Base-by-base conservation (phyloP, 2,888 invertebrate species). In the Drosophila falleni region DNA sequence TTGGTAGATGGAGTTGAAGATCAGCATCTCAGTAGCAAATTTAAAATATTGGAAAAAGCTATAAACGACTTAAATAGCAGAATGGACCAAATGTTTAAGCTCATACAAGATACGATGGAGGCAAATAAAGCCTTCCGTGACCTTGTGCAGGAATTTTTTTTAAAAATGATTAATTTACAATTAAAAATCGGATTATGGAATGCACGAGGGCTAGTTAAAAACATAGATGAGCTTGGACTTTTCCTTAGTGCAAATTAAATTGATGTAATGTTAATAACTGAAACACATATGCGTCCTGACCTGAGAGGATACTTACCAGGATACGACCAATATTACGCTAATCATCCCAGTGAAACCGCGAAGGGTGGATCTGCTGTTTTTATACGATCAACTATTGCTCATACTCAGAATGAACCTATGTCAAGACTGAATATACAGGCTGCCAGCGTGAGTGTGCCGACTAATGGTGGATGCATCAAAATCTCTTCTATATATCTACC, bases 171-270 rank as follows among this genome's bases (percentile, higher is more conserved):
- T 1, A 35, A 46, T 1, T 0, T 13, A 31, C 23, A 11, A 6
- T 13, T 63, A 39, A 69, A 60, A 56, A 56, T 71, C 31, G 64
- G 64, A 41, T 56, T 69, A 9, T 69, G 55, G 60, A 71, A 63
- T 10, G 37, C 62, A 44, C 58, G 54, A 19, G 62, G 46, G 1
- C 4, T 71, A 31, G 2, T 44, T 1, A 54, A 6, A 3, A 37
- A n/a, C 8, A 13, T 1, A 35, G 23, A 66, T 23, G 56, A 67
- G 8, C 42, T 67, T 16, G 0, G 31, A 4, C 11, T 56, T 37
- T 66, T 67, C 16, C 47, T 61, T 19, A 23, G 41, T 51, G 35
- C 46, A 3, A 19, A 66, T 23, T 5, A 10, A 10, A 53, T 56
- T 2, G 33, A 60, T 5, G 15, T 60, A 19, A 59, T 49, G 68